phyloP scores from a whole-genome alignment of 2,888 invertebrate genomes.

The Xylota sylvarum region DNA sequence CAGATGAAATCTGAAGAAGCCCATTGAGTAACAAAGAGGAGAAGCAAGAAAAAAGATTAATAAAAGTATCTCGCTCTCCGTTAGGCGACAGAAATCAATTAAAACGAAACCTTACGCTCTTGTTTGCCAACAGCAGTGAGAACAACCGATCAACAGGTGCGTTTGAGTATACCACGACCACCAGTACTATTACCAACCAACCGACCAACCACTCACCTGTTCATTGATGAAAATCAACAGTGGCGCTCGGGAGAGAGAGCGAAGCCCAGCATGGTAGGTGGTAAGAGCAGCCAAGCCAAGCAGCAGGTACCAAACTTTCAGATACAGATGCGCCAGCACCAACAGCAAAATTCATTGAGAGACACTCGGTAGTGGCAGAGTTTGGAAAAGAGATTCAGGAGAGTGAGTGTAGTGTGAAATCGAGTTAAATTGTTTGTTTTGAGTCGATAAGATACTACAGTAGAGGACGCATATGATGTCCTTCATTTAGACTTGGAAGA shows the following conservation, averaged over 20 bases:
- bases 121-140: slow-evolving; percentile 45
- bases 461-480: background rate
- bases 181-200: slow-evolving; percentile 26
- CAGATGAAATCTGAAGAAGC: slow-evolving; percentile 46
- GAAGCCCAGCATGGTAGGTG: slow-evolving; percentile 8
- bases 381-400: slow-evolving; percentile 19
- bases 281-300: slow-evolving; percentile 11
- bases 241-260: slow-evolving; percentile 64
- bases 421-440: slow-evolving; percentile 5
- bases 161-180: slow-evolving; percentile 47
- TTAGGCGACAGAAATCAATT: slow-evolving; percentile 61
- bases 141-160: slow-evolving; percentile 59
- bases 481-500: too few species aligned
- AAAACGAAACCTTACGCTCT: slow-evolving; percentile 59
- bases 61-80: slow-evolving; percentile 45
- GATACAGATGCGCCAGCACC: slow-evolving; percentile 1
- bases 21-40: slow-evolving; percentile 21
- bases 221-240: slow-evolving; percentile 73
- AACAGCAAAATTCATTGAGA: slow-evolving; percentile 54
- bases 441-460: background rate
- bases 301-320: background rate
- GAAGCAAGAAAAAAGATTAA: slow-evolving; percentile 2
- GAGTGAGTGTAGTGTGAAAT: slow-evolving; percentile 1
- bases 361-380: background rate
- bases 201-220: slow-evolving; percentile 59